Base-by-base conservation (phyloP, 2,797 vertebrate genomes). In the Furcifer pardalis region DNA sequence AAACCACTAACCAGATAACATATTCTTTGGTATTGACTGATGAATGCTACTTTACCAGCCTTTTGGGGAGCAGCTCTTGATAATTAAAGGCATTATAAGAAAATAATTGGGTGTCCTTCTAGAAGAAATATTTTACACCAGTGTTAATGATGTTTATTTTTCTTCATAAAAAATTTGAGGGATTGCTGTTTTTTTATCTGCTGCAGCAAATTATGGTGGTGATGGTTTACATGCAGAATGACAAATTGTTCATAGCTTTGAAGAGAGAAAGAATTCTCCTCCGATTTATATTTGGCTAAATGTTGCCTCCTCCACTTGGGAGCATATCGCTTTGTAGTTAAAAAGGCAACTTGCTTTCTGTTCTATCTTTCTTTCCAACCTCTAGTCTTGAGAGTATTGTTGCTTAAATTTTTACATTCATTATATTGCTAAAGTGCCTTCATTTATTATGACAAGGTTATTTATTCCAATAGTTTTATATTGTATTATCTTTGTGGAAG, bases 51-150 rank as follows among this genome's bases (percentile, higher is more conserved):
- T 85, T 84, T 85, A 52, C 76, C 77, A 86, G 75, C 52, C 73
- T 89, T 77, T 81, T 83, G 77, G 80, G 73, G 88, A 89, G 79
- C 84, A 82, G 46, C 86, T 89, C 21, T 90, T 84, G 35, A 19
- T 68, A 12, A 40, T 81, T 71, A 37, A 83, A 81, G 27, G 52
- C 88, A 83, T 86, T 42, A 75, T 84, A 89, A 79, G 19, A 78
- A 87, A 81, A 72, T 4, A 59, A 87, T 84, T 86, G 89, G 4
- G 2, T 62, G 25, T 62, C 42, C 89, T 79, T 79, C 62, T 89
- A 90, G 87, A 84, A 91, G 86, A 86, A 89, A 75, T 83, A 66
- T 85, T 82, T 86, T 83, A 75, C 60, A 75, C 88, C 92, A 88
- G 49, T 23, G 15, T 25, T 87, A 83, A 88, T 63, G 66, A 62